These are phyloP conservation scores for Dynastes grantii DNA, from an alignment of 2,888 invertebrate species.

Conservation along the genomic window DNA sequence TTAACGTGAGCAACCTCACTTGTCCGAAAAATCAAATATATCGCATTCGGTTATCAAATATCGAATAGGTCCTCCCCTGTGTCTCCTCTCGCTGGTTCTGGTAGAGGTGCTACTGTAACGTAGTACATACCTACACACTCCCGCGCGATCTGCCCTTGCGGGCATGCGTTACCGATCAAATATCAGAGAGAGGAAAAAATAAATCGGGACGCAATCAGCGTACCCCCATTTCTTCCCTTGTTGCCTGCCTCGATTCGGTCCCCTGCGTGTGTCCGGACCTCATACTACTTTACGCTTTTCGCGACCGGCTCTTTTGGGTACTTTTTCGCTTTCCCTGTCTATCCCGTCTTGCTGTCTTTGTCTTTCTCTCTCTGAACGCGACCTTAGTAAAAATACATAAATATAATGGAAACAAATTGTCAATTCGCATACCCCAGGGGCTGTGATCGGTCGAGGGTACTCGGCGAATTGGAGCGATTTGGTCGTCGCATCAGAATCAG, in stretches of 20 bases:
- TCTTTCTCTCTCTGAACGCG: constrained; percentile 52
- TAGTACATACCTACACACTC: constrained; percentile 31
- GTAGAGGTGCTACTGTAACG: background rate
- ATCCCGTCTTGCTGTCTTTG: background rate
- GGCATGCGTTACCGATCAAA: constrained; percentile 65
- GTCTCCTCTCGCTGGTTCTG: background rate
- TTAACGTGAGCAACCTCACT: constrained; percentile 26
- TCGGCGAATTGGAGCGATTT: constrained; percentile 29
- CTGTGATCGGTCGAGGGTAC: constrained; percentile 65
- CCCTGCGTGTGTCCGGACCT: background rate
- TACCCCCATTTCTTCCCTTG: constrained; percentile 56
- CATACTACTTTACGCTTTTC: background rate
- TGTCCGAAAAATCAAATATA: constrained; percentile 64
- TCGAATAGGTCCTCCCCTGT: constrained; percentile 60
- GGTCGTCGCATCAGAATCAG: too few relatives aligned
- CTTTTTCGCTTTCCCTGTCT: background rate
- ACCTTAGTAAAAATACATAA: constrained; percentile 69
- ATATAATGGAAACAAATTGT: constrained; percentile 70
- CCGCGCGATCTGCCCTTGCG: constrained; percentile 62
- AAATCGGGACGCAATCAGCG: constrained; percentile 58
- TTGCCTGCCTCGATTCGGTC: background rate
- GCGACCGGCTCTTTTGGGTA: background rate
- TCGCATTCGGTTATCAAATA: constrained; percentile 66
- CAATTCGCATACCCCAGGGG: constrained; percentile 67
- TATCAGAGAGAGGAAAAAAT: constrained; percentile 58